Conservation (phyloP, 2,888 invertebrate genomes). For the Heliconius sara region DNA sequence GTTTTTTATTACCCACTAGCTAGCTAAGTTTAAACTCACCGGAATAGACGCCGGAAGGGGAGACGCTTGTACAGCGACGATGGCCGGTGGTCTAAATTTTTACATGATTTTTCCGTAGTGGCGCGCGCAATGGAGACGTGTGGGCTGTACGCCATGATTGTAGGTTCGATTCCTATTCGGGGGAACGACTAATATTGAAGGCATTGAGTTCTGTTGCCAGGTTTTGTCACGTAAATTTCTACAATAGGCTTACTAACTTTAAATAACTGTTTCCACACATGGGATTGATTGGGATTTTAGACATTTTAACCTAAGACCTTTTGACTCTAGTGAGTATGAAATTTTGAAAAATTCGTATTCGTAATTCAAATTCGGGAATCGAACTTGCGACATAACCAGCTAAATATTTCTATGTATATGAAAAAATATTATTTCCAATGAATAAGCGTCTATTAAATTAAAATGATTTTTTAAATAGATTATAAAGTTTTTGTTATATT, state of each 20-base stretch:
- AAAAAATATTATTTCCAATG: not conserved
- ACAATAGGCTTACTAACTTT: too few relatives aligned
- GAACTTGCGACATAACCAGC: not conserved
- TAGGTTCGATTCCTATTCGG: not conserved
- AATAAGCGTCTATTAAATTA: not conserved
- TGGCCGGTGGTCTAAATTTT: constrained; percentile 51
- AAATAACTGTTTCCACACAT: too few relatives aligned
- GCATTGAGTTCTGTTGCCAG: too few relatives aligned
- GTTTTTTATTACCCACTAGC: constrained; percentile 46
- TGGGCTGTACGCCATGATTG: too few relatives aligned
- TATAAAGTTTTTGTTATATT: constrained; percentile 9
- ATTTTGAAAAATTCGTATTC: too few relatives aligned
- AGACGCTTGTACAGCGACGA: constrained; percentile 53
- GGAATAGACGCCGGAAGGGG: constrained; percentile 50
- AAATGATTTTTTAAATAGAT: not conserved
- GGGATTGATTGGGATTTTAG: too few relatives aligned
- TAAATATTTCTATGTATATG: not conserved
- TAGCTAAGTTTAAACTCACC: constrained; percentile 46
- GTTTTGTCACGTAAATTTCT: too few relatives aligned
- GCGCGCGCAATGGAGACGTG: too few relatives aligned
- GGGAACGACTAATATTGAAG: too few relatives aligned
- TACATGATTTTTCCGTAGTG: not conserved
- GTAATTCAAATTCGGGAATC: not conserved
- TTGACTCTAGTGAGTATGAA: too few relatives aligned
- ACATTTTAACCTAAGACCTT: too few relatives aligned